These are phyloP conservation scores for Isaurus tuberculatus DNA, from an alignment of 92 coral and sea anemone species.

Conservation along the genomic window DNA sequence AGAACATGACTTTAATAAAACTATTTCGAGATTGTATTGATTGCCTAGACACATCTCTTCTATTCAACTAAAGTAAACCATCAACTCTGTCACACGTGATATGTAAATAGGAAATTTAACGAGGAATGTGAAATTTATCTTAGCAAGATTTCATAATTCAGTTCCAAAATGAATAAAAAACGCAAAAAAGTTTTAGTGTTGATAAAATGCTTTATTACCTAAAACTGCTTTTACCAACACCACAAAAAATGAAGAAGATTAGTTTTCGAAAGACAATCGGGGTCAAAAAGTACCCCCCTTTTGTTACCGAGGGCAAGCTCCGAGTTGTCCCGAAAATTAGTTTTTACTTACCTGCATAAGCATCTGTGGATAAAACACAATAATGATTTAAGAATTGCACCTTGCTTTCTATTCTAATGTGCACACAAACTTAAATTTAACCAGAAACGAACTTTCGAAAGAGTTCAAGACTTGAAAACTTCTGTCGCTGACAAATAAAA, in stretches of 20 bases:
- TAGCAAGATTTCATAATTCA: background rate
- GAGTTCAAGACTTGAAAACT: background rate
- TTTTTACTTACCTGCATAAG: background rate
- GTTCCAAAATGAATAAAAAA: background rate
- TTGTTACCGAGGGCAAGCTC: background rate
- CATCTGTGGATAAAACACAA: background rate
- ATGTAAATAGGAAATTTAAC: background rate
- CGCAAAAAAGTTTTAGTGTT: background rate
- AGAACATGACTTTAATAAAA: background rate
- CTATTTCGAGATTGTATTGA: background rate
- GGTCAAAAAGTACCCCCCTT: background rate
- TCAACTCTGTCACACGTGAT: background rate
- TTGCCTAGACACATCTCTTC: background rate
- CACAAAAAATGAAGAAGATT: background rate
- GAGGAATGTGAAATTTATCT: background rate
- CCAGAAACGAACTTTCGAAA: background rate
- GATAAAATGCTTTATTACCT: background rate
- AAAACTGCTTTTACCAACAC: background rate
- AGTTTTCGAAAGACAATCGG: background rate
- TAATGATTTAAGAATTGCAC: background rate
- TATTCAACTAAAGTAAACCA: background rate
- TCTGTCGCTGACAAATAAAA: background rate
- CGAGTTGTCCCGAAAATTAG: slow-evolving; percentile 34
- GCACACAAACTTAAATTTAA: background rate
- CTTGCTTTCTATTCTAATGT: background rate